Base-by-base conservation (phyloP, 2,888 invertebrate species). In the Phlogophora meticulosa region DNA sequence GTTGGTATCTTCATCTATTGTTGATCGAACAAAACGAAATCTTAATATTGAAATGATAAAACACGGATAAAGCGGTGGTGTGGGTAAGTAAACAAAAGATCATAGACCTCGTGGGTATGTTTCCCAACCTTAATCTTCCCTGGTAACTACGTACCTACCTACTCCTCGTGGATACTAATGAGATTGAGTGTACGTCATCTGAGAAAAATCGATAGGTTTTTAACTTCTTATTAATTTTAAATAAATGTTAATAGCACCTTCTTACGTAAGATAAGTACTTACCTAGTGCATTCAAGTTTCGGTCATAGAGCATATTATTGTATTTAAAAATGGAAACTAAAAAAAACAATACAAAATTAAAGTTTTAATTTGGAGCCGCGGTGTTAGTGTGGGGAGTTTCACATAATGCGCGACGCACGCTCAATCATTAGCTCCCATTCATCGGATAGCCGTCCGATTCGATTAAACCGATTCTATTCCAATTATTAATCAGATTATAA, bases 401-500 rank as follows among this genome's bases (percentile, higher is more conserved):
- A 62, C 52, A 80, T 85, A 87, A 87, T 85, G 68, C 82, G 77
- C 36, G 67, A 40, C 72, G 68, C 87, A 83, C 84, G 85, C 86
- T 88, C 81, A 78, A 82, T 91, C 89, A 91, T 92, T 92, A 91
- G 74, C 70, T 72, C 48, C 90, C 86, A 91, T 92, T 93, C 91
- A 91, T 84, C 76, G 83, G 55, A 69, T 67, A 72, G 76, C 77
- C 72, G 68, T 80, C 80, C 76, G 72, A 88, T 89, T 83, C 85
- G 85, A 90, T 89, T 87, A 76, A 81, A 81, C 81, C 77, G 80
- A 87, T 87, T 85, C 78, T 72, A 73, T 80, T 82, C 77, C 88
- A 88, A 91, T 91, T 90, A 91, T 90, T 90, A 89, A 92, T 91
- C 87, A 87, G 87, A 92, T 93, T 93, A 92, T 86, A 90, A 91